These are phyloP conservation scores for Pyralis farinalis DNA, from an alignment of 2,888 invertebrate genomes.

Conservation along the genomic window DNA sequence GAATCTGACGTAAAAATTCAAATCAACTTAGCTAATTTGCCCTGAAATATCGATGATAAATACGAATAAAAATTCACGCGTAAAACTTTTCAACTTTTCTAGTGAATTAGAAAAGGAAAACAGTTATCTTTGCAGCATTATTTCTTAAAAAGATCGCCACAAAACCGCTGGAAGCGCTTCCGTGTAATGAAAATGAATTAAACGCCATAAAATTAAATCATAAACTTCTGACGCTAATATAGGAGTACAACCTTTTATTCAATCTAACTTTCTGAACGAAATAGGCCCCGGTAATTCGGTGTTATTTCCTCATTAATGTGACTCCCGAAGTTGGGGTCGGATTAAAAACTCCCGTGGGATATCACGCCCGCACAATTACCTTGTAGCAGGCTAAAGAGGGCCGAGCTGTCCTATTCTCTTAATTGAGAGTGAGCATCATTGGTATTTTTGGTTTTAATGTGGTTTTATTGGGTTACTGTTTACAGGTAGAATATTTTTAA, in stretches of 20 bases:
- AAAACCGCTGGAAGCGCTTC: not conserved
- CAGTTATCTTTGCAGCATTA: not conserved
- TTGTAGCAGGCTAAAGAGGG: conserved; percentile 33
- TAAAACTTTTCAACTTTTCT: too few species aligned
- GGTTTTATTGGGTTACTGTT: too few species aligned
- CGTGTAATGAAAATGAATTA: conserved; percentile 5
- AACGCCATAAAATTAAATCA: conserved; percentile 56
- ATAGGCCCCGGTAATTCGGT: conserved; percentile 62
- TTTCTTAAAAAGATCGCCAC: not conserved
- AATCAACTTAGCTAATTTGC: too few species aligned
- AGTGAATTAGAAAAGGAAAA: not conserved
- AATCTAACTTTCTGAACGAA: conserved; percentile 69
- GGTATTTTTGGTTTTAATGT: conserved; percentile 23
- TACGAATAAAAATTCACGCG: too few species aligned
- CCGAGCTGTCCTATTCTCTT: conserved; percentile 32
- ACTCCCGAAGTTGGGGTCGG: conserved; percentile 57
- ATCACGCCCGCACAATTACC: conserved; percentile 54
- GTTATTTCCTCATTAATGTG: conserved; percentile 74
- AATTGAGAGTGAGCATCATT: conserved; percentile 43
- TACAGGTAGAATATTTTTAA: too few species aligned
- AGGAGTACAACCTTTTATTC: conserved; percentile 67
- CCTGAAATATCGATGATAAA: too few species aligned
- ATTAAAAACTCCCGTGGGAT: conserved; percentile 71
- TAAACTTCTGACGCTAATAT: conserved; percentile 57
- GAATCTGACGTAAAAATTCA: too few species aligned